Conservation (phyloP, 1,140 invertebrate species). For the Drosophila sproati region DNA sequence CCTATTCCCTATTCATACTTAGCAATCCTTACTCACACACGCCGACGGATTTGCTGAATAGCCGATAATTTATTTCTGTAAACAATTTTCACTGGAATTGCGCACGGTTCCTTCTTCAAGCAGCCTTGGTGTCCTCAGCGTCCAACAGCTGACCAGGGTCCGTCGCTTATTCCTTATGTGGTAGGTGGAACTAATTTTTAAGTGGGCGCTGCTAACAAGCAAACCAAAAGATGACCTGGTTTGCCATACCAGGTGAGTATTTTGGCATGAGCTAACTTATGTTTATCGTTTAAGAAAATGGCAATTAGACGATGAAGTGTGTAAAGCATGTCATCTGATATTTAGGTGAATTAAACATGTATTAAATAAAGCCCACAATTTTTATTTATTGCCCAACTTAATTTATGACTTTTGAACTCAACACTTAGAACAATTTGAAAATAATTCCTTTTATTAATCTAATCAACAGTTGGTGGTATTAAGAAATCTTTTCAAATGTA, state of each 20-base stretch:
- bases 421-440: too few species aligned
- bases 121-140: constrained; percentile 21
- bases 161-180: constrained; percentile 20
- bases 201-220: constrained; percentile 62
- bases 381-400: too few species aligned
- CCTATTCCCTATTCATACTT: constrained; percentile 22
- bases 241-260: constrained; percentile 40
- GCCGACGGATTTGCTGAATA: constrained; percentile 64
- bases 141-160: constrained; percentile 68
- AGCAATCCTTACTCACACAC: constrained; percentile 18
- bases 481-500: too few species aligned
- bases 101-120: constrained; percentile 30
- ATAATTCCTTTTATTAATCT: too few species aligned
- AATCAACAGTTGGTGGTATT: too few species aligned
- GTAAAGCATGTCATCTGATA: too few species aligned
- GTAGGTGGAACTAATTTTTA: constrained; percentile 60
- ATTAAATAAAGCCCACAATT: too few species aligned
- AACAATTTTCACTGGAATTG: constrained; percentile 71
- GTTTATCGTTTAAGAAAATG: not conserved
- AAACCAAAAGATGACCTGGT: constrained; percentile 9
- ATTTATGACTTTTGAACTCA: too few species aligned
- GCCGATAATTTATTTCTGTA: constrained; percentile 75
- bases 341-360: too few species aligned
- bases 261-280: constrained; percentile 45
- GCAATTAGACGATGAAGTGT: not conserved